Percentiles rank a stretch among this genome's conserved stretches.
Conservation (phyloP, 1,140 invertebrate genomes). For the Drosophila dunni region DNA sequence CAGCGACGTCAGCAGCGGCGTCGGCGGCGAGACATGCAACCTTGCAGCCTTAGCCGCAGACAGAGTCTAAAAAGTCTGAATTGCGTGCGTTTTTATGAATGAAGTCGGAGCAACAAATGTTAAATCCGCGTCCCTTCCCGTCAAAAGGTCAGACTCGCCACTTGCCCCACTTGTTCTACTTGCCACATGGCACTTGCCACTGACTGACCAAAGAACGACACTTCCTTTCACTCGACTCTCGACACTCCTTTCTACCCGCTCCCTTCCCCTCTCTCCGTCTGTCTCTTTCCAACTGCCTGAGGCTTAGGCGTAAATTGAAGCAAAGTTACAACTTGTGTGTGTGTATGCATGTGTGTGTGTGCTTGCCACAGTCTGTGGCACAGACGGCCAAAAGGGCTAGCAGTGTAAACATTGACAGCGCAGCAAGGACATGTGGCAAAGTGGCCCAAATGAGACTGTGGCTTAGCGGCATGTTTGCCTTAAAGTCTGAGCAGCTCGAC, state of each 20-base stretch:
- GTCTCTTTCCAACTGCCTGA: conserved; percentile 3
- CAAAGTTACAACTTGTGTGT: conserved; percentile 36
- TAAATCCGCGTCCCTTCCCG: conserved; percentile 72
- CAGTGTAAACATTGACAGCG: conserved; percentile 55
- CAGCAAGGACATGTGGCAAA: conserved; percentile 22
- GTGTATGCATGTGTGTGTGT: neutral
- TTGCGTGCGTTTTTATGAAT: conserved; percentile 81
- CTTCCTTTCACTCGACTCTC: neutral
- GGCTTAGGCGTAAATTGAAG: conserved; percentile 67
- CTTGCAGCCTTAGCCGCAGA: conserved; percentile 61
- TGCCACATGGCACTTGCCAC: too few relatives aligned
- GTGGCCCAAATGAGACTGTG: conserved; percentile 28
- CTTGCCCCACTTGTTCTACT: too few relatives aligned
- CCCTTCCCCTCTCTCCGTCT: too few relatives aligned
- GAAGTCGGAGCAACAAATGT: conserved; percentile 68
- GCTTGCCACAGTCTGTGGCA: conserved; percentile 19
- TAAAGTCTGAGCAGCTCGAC: conserved; percentile 1
- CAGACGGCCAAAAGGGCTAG: conserved; percentile 62
- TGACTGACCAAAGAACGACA: neutral
- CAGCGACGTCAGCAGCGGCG: conserved; percentile 1
- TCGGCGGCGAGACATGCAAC: conserved; percentile 54
- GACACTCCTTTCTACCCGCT: too few relatives aligned
- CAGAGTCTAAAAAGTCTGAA: conserved; percentile 29
- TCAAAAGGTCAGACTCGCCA: conserved; percentile 57
- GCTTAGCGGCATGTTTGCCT: conserved; percentile 25